phyloP scores from a whole-genome alignment of 2,888 invertebrate species.

The Xiphydria camelus region DNA sequence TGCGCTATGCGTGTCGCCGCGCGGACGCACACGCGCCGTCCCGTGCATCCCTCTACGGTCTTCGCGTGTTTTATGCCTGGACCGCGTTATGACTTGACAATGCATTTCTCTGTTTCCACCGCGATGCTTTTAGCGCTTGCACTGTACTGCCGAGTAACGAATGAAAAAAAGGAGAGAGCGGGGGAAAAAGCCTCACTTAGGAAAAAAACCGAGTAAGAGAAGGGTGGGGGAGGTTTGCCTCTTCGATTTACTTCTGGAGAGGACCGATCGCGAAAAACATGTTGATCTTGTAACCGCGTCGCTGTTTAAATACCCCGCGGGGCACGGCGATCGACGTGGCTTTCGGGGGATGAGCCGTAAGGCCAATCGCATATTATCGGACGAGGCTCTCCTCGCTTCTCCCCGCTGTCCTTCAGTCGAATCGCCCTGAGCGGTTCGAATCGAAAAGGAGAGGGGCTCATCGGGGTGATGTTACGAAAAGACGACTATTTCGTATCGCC shows the following conservation, averaged over 20 bases:
- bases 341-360: conserved; percentile 36
- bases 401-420: too few species aligned
- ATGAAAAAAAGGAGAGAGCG: too few species aligned
- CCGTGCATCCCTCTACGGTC: too few species aligned
- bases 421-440: too few species aligned
- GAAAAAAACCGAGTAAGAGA: neutral
- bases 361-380: conserved; percentile 36
- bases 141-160: too few species aligned
- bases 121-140: conserved; percentile 24
- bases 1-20: neutral
- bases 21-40: conserved; percentile 13
- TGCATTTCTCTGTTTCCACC: conserved; percentile 26
- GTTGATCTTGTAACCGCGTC: neutral
- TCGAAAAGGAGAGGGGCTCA: too few species aligned
- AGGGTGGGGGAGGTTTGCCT: neutral
- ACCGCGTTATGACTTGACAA: conserved; percentile 30
- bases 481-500: too few species aligned
- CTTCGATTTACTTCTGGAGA: neutral
- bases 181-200: neutral
- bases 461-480: too few species aligned
- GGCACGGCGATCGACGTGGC: conserved; percentile 33
- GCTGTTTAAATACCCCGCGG: conserved; percentile 22
- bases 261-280: neutral
- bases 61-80: conserved; percentile 27
- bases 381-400: conserved; percentile 23